These are phyloP conservation scores for Silurus lanzhouensis DNA, from an alignment of 2,797 vertebrate genomes.

Conservation along the genomic window DNA sequence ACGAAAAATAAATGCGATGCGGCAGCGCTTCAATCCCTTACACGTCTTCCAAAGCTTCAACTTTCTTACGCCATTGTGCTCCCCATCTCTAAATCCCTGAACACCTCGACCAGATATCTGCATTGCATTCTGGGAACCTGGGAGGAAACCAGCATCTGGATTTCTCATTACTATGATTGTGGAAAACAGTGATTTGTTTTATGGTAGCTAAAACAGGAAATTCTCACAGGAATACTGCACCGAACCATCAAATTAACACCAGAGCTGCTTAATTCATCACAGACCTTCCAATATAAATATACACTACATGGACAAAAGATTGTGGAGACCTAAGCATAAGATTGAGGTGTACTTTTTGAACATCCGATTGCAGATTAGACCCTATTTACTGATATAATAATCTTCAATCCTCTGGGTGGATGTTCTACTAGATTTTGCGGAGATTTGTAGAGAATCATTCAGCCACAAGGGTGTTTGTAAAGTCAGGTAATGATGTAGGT, in stretches of 20 bases:
- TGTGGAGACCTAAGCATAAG: too few relatives aligned
- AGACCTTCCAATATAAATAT: background rate
- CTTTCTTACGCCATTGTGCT: background rate
- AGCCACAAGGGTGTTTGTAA: too few relatives aligned
- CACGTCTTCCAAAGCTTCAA: background rate
- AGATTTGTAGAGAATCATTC: too few relatives aligned
- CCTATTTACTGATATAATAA: too few relatives aligned
- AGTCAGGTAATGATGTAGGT: too few relatives aligned
- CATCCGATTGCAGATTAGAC: too few relatives aligned
- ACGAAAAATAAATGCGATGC: background rate
- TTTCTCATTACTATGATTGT: background rate
- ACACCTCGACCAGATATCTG: background rate
- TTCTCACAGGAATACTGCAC: background rate
- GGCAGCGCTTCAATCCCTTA: background rate
- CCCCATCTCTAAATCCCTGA: background rate
- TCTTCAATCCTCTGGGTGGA: too few relatives aligned
- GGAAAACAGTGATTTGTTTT: background rate
- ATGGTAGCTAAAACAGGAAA: background rate
- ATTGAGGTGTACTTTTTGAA: too few relatives aligned
- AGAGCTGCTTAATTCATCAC: background rate
- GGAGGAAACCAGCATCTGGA: background rate
- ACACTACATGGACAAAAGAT: background rate
- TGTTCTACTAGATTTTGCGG: too few relatives aligned
- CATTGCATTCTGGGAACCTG: background rate
- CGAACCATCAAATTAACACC: background rate